phyloP scores from a whole-genome alignment of 2,113 vertebrate genomes.

The Solenodon paradoxus region DNA sequence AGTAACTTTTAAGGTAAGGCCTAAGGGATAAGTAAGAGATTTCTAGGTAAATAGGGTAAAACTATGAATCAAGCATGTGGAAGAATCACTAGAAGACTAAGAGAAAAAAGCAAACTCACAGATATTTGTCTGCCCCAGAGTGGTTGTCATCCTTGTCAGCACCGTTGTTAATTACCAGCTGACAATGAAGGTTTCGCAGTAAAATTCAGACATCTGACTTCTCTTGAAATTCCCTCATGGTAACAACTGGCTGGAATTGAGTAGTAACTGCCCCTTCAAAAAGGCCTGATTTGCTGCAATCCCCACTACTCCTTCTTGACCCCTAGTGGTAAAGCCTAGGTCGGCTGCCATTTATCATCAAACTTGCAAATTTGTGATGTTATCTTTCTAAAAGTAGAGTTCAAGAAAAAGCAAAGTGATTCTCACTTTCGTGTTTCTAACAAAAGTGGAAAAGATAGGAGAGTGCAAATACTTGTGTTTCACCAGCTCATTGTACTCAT shows the following conservation, averaged over 20 bases:
- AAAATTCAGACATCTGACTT: conserved; percentile 12
- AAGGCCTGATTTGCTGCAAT: background rate
- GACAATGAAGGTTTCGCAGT: background rate
- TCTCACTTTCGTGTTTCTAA: background rate
- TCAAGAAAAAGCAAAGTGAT: background rate
- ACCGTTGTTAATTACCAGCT: background rate
- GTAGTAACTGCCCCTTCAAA: background rate
- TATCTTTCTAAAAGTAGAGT: background rate
- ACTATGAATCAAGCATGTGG: background rate
- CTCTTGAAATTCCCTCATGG: background rate
- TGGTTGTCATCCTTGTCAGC: no score
- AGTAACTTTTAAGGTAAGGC: background rate
- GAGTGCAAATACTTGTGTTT: background rate
- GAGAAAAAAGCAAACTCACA: background rate
- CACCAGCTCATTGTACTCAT: background rate
- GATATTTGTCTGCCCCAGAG: background rate
- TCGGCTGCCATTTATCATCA: background rate
- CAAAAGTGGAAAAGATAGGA: background rate
- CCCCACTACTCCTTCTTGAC: background rate
- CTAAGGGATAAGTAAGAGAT: background rate
- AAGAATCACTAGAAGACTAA: background rate
- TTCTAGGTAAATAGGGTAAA: background rate
- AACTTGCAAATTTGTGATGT: background rate
- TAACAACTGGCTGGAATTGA: background rate
- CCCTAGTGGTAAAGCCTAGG: background rate